Evolutionary conservation across 2,888 invertebrate genomes (phyloP).

Genomic region (Ryuthela nishihirai): DNA sequence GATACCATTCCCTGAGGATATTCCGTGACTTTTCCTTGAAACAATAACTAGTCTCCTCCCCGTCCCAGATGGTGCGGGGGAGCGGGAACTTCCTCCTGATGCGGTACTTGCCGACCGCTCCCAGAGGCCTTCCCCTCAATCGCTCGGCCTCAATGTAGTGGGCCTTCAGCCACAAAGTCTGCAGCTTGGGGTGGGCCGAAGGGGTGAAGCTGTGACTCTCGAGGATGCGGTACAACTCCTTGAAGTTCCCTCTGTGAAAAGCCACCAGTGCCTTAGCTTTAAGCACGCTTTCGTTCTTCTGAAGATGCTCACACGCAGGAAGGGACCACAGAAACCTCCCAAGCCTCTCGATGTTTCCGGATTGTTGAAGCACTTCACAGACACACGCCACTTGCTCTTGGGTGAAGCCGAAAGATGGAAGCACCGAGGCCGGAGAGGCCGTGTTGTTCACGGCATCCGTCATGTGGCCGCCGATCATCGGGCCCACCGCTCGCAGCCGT

Average conservation of each 20-base stretch:
- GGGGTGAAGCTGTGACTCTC: constrained; percentile 91
- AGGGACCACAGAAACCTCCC: constrained; percentile 95
- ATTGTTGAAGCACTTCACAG: constrained; percentile 93
- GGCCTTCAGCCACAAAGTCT: constrained; percentile 92
- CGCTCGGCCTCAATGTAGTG: constrained; percentile 98
- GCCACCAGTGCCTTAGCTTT: constrained; percentile 98
- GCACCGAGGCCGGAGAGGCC: constrained; percentile 57
- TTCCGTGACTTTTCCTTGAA: constrained; percentile 73
- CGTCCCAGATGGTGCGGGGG: constrained; percentile 98
- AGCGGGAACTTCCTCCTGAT: constrained; percentile 96
- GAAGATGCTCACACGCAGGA: constrained; percentile 92
- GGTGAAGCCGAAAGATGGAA: constrained; percentile 93
- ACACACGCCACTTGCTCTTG: constrained; percentile 99
- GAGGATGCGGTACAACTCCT: constrained; percentile 89
- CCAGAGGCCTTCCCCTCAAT: constrained; percentile 81
- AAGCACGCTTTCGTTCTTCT: constrained; percentile 93
- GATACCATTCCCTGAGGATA: constrained; percentile 82
- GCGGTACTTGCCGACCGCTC: constrained; percentile 70
- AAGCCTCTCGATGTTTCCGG: constrained; percentile 92
- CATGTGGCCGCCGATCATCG: not conserved
- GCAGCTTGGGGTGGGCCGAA: constrained; percentile 90
- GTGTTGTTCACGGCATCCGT: constrained; percentile 74
- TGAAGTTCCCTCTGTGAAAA: constrained; percentile 93
- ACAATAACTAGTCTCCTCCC: constrained; percentile 98
- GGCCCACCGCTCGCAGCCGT: no score